Evolutionary conservation across 2,888 invertebrate genomes (phyloP).

Genomic region (Lydus trimaculatus): DNA sequence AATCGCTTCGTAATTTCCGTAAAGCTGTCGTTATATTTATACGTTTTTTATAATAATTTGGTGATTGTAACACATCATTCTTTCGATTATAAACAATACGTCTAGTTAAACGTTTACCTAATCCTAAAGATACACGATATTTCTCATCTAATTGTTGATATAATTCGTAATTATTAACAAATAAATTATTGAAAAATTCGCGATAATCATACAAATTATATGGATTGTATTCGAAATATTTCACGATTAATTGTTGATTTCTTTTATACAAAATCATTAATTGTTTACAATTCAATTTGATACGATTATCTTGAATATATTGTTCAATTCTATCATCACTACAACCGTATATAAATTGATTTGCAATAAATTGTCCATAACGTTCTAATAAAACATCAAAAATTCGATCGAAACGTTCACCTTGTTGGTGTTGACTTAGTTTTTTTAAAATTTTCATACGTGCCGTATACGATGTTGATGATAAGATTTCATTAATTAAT

Average conservation of each 20-base stretch:
- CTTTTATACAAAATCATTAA: constrained; percentile 36
- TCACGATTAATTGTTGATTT: constrained; percentile 16
- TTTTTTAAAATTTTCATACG: constrained; percentile 42
- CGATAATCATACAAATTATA: background rate
- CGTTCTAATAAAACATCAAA: constrained; percentile 36
- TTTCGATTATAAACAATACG: background rate
- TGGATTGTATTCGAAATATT: background rate
- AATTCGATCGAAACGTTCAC: constrained; percentile 35
- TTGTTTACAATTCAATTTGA: constrained; percentile 34
- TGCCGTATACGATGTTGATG: constrained; percentile 36
- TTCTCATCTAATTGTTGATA: background rate
- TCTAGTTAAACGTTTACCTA: background rate
- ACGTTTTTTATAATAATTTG: background rate
- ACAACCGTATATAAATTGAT: constrained; percentile 38
- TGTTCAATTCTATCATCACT: constrained; percentile 35
- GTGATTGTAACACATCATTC: background rate
- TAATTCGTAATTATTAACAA: background rate
- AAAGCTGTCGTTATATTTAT: background rate
- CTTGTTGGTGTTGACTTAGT: constrained; percentile 27
- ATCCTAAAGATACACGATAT: background rate
- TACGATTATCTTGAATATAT: constrained; percentile 24
- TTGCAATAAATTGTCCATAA: constrained; percentile 40
- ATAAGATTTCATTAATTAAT: constrained; percentile 40
- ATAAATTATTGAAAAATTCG: background rate
- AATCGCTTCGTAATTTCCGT: background rate